A percentile compares a stretch with the other conserved stretches of the same genome.
phyloP scores from a whole-genome alignment of 2,888 invertebrate genomes.

The Sceliomorpha sp. region DNA sequence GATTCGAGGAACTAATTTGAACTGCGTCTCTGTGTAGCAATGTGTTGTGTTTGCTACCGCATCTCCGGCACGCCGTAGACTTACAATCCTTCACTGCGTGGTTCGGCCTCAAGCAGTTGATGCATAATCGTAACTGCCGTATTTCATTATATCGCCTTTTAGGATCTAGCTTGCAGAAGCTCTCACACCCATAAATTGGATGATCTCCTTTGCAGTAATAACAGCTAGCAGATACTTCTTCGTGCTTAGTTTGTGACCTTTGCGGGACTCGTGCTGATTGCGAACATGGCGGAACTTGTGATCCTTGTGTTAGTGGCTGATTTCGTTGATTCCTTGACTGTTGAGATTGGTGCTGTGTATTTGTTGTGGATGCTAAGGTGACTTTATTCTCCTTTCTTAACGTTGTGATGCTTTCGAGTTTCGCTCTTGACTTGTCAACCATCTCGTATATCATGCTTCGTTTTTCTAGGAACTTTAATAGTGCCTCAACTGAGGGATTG shows the following conservation, averaged over 20 bases:
- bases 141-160: not conserved
- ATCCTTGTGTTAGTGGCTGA: not conserved
- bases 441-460: slow-evolving; percentile 2
- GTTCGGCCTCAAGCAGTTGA: no score
- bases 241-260: not conserved
- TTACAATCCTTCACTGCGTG: slow-evolving; percentile 11
- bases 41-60: slow-evolving; percentile 13
- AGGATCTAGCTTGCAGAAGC: not conserved
- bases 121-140: no score
- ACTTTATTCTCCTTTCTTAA: not conserved
- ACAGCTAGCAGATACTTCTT: not conserved
- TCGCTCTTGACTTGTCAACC: slow-evolving; percentile 1
- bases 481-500: not conserved
- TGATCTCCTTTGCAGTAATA: not conserved
- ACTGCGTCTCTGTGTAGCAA: slow-evolving; percentile 11
- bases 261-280: not conserved
- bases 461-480: slow-evolving; percentile 12
- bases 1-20: not conserved
- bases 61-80: slow-evolving; percentile 5
- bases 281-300: not conserved
- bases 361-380: not conserved
- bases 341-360: not conserved
- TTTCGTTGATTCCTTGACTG: not conserved
- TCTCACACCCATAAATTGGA: not conserved
- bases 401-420: not conserved